Evolutionary conservation across 2,797 vertebrate genomes (phyloP).

Genomic region (Cossypha polioptera): DNA sequence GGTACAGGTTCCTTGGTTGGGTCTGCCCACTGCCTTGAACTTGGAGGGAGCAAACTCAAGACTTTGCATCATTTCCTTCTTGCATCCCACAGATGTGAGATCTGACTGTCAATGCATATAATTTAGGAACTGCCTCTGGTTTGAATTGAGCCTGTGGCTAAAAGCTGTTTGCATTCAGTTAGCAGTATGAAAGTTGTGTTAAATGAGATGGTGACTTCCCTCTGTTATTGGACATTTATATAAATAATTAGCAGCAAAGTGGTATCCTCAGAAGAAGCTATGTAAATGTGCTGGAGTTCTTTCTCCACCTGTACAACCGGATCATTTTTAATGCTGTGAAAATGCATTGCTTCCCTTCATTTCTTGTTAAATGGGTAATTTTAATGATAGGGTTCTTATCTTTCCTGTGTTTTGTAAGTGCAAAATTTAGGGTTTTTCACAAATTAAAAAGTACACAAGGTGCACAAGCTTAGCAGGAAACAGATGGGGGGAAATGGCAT

Average conservation of each 20-base stretch:
- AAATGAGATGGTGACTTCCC: background rate
- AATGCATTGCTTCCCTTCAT: background rate
- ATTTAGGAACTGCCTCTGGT: background rate
- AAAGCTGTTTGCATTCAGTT: background rate
- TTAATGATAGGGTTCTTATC: background rate
- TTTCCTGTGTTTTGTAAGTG: background rate
- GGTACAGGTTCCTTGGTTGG: background rate
- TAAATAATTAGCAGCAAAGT: background rate
- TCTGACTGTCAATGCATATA: background rate
- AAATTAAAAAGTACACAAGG: background rate
- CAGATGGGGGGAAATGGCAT: background rate
- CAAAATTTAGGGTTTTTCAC: background rate
- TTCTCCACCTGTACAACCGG: background rate
- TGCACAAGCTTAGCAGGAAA: background rate
- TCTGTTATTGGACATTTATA: background rate
- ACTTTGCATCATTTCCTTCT: background rate
- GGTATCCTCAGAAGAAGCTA: background rate
- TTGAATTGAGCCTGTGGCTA: background rate
- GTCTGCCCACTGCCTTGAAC: background rate
- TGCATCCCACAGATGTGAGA: background rate
- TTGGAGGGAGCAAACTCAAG: background rate
- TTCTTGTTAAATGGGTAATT: background rate
- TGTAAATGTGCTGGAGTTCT: background rate
- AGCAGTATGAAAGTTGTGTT: background rate
- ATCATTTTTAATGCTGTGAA: background rate